Evolutionary conservation across 2,888 invertebrate species (phyloP).

Genomic region (Acrobasis suavella): DNA sequence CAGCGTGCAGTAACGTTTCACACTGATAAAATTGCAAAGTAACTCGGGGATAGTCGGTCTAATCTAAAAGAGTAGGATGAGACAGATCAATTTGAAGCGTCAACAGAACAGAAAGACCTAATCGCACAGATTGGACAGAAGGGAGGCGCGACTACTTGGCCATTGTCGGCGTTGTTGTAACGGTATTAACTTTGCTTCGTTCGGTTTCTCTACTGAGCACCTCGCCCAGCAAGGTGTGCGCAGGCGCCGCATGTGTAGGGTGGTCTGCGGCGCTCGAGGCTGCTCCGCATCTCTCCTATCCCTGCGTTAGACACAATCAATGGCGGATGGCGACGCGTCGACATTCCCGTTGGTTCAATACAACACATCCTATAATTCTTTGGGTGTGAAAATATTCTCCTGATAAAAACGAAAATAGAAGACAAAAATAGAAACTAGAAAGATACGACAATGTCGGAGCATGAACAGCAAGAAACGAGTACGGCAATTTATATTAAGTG

Average conservation of each 20-base stretch:
- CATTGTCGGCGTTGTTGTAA: slow-evolving; percentile 74
- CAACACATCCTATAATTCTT: slow-evolving; percentile 46
- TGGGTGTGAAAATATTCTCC: slow-evolving; percentile 26
- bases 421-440: too few relatives aligned
- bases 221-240: slow-evolving; percentile 92
- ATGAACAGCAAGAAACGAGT: slow-evolving; percentile 27
- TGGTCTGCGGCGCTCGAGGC: slow-evolving; percentile 69
- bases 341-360: slow-evolving; percentile 45
- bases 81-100: slow-evolving; percentile 66
- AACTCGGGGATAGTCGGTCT: slow-evolving; percentile 52
- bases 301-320: slow-evolving; percentile 81
- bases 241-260: slow-evolving; percentile 88
- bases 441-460: slow-evolving; percentile 38
- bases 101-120: slow-evolving; percentile 79
- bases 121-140: slow-evolving; percentile 78
- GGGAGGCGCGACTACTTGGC: slow-evolving; percentile 81
- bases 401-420: slow-evolving; percentile 6
- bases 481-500: background rate
- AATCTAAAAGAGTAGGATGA: slow-evolving; percentile 65
- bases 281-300: slow-evolving; percentile 75
- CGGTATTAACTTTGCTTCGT: slow-evolving; percentile 85
- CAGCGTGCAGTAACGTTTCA: slow-evolving; percentile 42
- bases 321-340: slow-evolving; percentile 71
- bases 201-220: slow-evolving; percentile 86
- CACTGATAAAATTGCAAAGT: slow-evolving; percentile 49